These are phyloP conservation scores for Phlogophora meticulosa DNA, from an alignment of 2,888 invertebrate genomes.

Conservation along the genomic window DNA sequence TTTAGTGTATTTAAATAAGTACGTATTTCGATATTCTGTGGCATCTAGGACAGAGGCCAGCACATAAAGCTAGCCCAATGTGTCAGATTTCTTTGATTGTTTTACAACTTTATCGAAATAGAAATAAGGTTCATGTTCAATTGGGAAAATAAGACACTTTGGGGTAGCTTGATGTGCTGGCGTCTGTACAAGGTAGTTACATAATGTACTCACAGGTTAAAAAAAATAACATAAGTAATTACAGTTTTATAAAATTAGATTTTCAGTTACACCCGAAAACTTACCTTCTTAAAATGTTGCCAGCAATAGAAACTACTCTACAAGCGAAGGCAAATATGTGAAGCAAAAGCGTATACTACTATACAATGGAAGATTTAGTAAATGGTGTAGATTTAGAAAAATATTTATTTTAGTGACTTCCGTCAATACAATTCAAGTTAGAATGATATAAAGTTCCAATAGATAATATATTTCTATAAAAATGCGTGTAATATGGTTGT, in stretches of 20 bases:
- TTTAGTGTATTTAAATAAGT: too few species aligned
- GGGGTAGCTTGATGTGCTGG: too few species aligned
- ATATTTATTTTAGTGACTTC: constrained; percentile 26
- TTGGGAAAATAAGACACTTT: too few species aligned
- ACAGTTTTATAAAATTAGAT: neutral
- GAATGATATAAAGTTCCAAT: constrained; percentile 12
- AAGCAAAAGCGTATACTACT: constrained; percentile 30
- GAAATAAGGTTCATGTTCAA: too few species aligned
- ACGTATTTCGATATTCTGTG: too few species aligned
- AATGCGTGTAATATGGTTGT: neutral
- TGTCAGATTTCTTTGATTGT: too few species aligned
- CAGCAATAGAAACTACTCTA: neutral
- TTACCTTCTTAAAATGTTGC: neutral
- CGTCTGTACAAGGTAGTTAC: too few species aligned
- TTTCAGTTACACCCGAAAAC: constrained; percentile 26
- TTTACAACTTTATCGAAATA: too few species aligned
- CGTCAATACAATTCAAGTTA: neutral
- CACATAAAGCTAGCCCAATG: too few species aligned
- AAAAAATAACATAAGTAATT: too few species aligned
- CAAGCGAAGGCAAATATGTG: constrained; percentile 42
- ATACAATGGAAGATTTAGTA: constrained; percentile 5
- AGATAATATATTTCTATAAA: constrained; percentile 1
- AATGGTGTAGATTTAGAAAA: constrained; percentile 33
- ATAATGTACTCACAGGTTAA: too few species aligned
- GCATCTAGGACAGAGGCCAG: too few species aligned